Evolutionary conservation across 64 coral and sea anemone species (phyloP), one percentile per base, ranked within the genome.

Genomic region (Actinia equina): DNA sequence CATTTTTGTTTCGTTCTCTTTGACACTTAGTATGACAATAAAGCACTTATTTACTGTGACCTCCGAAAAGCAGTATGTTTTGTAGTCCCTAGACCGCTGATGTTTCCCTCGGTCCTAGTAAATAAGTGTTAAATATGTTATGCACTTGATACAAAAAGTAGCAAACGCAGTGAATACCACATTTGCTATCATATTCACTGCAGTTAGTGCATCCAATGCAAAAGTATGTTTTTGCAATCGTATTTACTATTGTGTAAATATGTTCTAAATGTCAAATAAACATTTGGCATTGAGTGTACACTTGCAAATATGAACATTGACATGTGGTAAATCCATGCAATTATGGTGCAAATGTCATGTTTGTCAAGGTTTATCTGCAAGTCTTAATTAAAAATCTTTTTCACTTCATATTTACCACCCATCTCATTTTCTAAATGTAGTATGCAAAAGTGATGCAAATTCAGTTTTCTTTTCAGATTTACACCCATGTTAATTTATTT

Each of bases 401-500:
- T 79, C 77, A 51, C 77, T 79, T 79, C 77, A 79, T 79, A 79
- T 79, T 79, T 79, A 79, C 37, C 77, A 79, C 77, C 77, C 20
- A 79, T 51, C 77, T 79, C 20, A 79, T 79, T 79, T 79, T 79
- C 59, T 62, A 62, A 62, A 62, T 62, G 77, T 79, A 79, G n/a
- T 79, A 79, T 25, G 77, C 77, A 79, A 79, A 79, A 79, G 77
- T 79, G 77, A 79, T 79, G 77, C n/a, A 37, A 79, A 79, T 79
- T 79, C 45, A 79, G 77, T 79, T 79, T 79, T 79, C 45, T 11
- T 79, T 79, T 30, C 77, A 79, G 25, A 79, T 79, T 79, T 79
- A 79, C 77, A 79, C 77, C 17, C 15, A 62, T 18, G 5, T 4
- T 53, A 53, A 53, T 76, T 76, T 25, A 6, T 76, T 76, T 76